Base-by-base conservation (phyloP, 92 coral and sea anemone genomes). In the Epizoanthus scotinus region DNA sequence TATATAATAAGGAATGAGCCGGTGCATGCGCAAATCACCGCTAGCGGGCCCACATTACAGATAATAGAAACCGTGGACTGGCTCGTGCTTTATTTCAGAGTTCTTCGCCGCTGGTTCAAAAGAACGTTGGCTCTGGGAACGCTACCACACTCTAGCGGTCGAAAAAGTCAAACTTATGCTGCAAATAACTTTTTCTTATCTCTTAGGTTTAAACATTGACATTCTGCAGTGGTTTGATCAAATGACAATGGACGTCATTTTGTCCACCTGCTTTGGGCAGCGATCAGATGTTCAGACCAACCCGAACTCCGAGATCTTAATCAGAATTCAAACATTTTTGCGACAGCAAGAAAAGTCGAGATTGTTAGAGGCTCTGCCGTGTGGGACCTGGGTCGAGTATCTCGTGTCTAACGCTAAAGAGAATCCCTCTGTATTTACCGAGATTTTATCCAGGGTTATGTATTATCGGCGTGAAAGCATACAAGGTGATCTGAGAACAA, bases 201-300 rank as follows among this genome's bases (percentile, higher is more conserved):
- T 40, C 20, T 26, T 79, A 87, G 92, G 86, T 64, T 58, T 85
- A 64, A 91, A 86, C 60, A 87, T 91, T 40, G 83, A 91, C 65
- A 83, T 89, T 27, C 61, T 79, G 54, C 83, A 87, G 53, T 91
- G 94, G 94, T 91, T 79, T 87, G 87, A 89, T 19, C 80, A 74
- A 44, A 67, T 91, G 86, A 86, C 94, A 6, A 73, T 89, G 8
- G 94, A 91, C 60, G 82, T 85, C 54, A 85, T 91, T 54, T 75
- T 91, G 13, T 77, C 91, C 21, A 82, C 90, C 36, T 89, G 83
- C 24, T 88, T 91, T 85, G 92, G 94, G 14, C 57, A 88, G 63
- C 67, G 84, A 26, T 84, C 94, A 8, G 86, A 86, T 21, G 87
- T 88, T 3, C 94, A 91, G 62, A 91, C 86, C 6, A 85, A 80